Base-by-base conservation (phyloP, 2,113 vertebrate species). In the Oriolus oriolus region DNA sequence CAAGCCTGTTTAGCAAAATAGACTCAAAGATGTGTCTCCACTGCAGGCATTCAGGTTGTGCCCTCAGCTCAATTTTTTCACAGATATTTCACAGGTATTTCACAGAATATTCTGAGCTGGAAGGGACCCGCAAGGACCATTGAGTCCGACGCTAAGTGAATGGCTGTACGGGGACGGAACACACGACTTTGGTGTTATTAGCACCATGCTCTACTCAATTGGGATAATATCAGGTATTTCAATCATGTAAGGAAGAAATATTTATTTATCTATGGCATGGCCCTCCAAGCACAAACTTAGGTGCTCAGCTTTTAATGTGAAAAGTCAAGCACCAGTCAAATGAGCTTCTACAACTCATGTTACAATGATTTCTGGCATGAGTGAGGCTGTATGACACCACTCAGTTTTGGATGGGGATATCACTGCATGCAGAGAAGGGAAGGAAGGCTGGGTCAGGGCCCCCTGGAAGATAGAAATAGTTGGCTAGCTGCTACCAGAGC, bases 141-240 rank as follows among this genome's bases (percentile, higher is more conserved):
- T 0, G 1, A 59, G 28, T 53, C 33, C 0, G 5, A 14, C 33
- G 17, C 39, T 41, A 68, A 41, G 8, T 69, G 61, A 69, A 54
- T 9, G 9, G 63, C 15, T 0, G 0, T 47, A 41, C 17, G 4
- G 17, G 20, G 26, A 54, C 22, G n/a, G 41, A 44, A 39, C 19
- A 52, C 3, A 16, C 7, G 4, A 75, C 39, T 31, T 16, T 24
- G 37, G 31, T 50, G 27, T 65, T 73, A 54, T 47, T 23, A 54
- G 61, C 54, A 83, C 6, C 54, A 47, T 15, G 47, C 30, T 47
- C n/a, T 68, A 54, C 22, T 18, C n/a, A 54, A 1, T 41, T 42
- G 26, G 49, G 41, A 6, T 33, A 33, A 6, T 37, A 75, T 16
- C 24, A 60, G 17, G 7, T 47, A 83, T 61, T 60, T 37, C 39